Base-by-base conservation (phyloP, 2,113 vertebrate species). In the Ciconia stormi region DNA sequence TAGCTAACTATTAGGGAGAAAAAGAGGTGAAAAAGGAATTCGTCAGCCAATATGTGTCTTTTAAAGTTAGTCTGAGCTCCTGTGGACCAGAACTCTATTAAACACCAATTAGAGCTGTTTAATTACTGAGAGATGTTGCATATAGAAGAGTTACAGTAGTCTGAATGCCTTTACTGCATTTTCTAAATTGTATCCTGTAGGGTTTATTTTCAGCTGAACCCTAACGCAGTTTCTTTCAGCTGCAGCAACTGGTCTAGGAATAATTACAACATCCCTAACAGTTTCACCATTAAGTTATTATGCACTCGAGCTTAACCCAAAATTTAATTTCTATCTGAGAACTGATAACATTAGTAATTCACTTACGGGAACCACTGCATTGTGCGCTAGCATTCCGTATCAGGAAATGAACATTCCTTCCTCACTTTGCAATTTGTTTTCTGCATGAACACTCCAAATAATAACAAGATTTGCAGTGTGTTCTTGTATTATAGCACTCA, bases 261-360 rank as follows among this genome's bases (percentile, higher is more conserved):
- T 79, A 90, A 87, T 82, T 67, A 91, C 46, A 73, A 70, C 55
- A 66, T 46, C 66, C 2, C 0, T 44, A 88, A 90, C 49, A 70
- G 46, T 65, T 96, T 90, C 66, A 63, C 72, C 55, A 84, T 44
- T 36, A 27, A 2, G 9, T 50, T 87, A 82, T 71, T 69, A 80
- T 4, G 12, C 26, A 88, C 36, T 76, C 4, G 6, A 78, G 50
- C 47, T 63, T 74, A 76, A 90, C 26, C 25, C 16, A 55, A 81
- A 81, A 49, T 92, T 93, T 92, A 87, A 89, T 87, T 94, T 95
- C 69, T 93, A 61, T 53, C 86, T 73, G 30, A 94, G 76, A 95
- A 90, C n/a, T 21, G 59, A 10, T 87, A 94, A 87, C n/a, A 67
- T 16, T 84, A 50, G 55, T 58, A 91, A 96, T 81, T 63, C 63